Conservation (phyloP, 2,113 vertebrate genomes). For the Albula goreensis region DNA sequence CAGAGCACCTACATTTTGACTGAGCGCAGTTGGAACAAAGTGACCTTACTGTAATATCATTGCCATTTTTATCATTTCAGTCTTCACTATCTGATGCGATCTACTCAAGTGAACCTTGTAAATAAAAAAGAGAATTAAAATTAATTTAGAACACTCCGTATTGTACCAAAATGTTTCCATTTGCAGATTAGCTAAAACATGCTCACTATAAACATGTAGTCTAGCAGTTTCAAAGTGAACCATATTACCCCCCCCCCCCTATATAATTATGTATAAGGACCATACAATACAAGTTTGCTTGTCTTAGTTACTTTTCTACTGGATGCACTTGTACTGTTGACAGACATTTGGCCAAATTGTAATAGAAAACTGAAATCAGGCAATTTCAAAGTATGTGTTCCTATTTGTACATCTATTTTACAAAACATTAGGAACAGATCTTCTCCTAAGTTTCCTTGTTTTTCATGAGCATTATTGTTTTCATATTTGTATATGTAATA, state of each 20-base stretch:
- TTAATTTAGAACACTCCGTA: background rate
- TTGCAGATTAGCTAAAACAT: background rate
- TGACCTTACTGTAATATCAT: conserved; percentile 22
- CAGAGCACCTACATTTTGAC: background rate
- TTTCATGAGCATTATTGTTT: background rate
- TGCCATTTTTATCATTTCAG: background rate
- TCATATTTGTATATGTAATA: conserved; percentile 3
- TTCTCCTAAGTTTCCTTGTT: background rate
- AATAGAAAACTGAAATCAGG: background rate
- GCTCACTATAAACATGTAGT: background rate
- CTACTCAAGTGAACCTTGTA: conserved; percentile 16
- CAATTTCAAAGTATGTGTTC: background rate
- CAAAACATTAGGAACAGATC: background rate
- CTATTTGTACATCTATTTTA: background rate
- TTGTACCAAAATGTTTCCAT: background rate
- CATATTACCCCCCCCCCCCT: background rate
- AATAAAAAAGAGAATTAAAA: background rate
- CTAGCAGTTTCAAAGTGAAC: background rate
- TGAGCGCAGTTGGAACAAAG: conserved; percentile 13
- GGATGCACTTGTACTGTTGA: conserved; percentile 1
- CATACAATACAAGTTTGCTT: background rate
- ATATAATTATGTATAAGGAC: background rate
- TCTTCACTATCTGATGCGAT: background rate
- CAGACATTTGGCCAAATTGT: background rate
- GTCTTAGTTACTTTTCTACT: background rate